phyloP scores from a whole-genome alignment of 2,113 vertebrate genomes.

The Oxyruncus cristatus region DNA sequence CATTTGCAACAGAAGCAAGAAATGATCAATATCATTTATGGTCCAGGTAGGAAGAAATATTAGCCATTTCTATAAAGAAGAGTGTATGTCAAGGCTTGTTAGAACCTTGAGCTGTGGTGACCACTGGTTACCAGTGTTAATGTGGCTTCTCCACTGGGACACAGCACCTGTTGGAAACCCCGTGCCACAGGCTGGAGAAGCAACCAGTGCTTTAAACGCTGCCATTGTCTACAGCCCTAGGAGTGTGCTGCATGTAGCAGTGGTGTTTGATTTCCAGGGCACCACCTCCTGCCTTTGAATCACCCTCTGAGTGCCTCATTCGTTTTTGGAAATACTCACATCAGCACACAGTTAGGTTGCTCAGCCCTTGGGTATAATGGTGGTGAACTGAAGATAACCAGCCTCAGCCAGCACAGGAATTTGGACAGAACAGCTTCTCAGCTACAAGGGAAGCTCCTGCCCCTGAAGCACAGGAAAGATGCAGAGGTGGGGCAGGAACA shows the following conservation, averaged over 20 bases:
- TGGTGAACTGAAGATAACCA: not conserved
- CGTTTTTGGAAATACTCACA: not conserved
- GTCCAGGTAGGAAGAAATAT: not conserved
- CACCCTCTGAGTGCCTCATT: not conserved
- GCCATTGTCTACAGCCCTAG: fast-evolving
- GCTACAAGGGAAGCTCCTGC: not conserved
- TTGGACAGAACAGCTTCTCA: not conserved
- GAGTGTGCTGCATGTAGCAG: not conserved
- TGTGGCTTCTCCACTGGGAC: fast-evolving
- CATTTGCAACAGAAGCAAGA: not conserved
- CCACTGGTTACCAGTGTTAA: too few relatives aligned
- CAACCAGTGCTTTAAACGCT: fast-evolving
- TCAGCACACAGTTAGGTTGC: too few relatives aligned
- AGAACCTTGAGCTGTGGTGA: not conserved
- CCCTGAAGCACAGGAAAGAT: not conserved
- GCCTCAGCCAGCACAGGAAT: not conserved
- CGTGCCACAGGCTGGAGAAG: fast-evolving
- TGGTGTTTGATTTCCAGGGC: not conserved
- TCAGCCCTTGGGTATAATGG: not conserved
- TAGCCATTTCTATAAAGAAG: fast-evolving
- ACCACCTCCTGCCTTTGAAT: not conserved
- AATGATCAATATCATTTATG: not conserved
- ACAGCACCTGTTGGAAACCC: not conserved
- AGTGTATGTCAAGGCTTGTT: not conserved
- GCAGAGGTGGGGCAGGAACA: not conserved